Evolutionary conservation across 37 sponge, comb jelly and placozoan genomes (phyloP), one percentile per base, ranked within the genome.

Genomic region (Sycon ciliatum): DNA sequence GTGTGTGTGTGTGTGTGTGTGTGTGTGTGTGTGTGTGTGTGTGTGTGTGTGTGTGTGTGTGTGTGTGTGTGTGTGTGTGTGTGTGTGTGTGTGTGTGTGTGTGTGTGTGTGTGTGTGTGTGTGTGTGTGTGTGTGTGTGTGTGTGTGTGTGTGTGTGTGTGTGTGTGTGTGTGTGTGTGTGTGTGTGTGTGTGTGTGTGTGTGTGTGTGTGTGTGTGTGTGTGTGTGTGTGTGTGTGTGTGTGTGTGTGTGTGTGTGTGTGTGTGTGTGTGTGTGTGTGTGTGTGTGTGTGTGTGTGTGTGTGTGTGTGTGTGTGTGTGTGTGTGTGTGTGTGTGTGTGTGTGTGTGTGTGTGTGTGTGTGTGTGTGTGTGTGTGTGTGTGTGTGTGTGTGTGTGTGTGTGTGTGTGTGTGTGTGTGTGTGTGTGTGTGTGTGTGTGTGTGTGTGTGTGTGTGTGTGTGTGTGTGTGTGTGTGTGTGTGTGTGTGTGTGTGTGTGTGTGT

Each of bases 1-100:
- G 49, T 42, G 49, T 42, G 49, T 42, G 49, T 42, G 49, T 42
- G 49, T 42, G 49, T 42, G 49, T 42, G 49, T 42, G 49, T 42
- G 49, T 42, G 49, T 42, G 49, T 42, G 49, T 42, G 49, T 42
- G 49, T 42, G 49, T 42, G 49, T 42, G 49, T 42, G 49, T 42
- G 49, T 42, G 49, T 18, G 49, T 42, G 49, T 42, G 49, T 42
- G 49, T 42, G 49, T 42, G 49, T 42, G 49, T 42, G 49, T 42
- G 49, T 42, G 49, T 42, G 49, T 42, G 49, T 42, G 49, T 42
- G 49, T 42, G 49, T 42, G 49, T 42, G 49, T 42, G 49, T 42
- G 49, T 42, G 49, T 42, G 49, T 42, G 49, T 42, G 49, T 42
- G 13, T 42, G 49, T 42, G 49, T 42, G 49, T 42, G 49, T 42